phyloP scores from a whole-genome alignment of 2,797 vertebrate genomes.

The Coracias cyanogaster region DNA sequence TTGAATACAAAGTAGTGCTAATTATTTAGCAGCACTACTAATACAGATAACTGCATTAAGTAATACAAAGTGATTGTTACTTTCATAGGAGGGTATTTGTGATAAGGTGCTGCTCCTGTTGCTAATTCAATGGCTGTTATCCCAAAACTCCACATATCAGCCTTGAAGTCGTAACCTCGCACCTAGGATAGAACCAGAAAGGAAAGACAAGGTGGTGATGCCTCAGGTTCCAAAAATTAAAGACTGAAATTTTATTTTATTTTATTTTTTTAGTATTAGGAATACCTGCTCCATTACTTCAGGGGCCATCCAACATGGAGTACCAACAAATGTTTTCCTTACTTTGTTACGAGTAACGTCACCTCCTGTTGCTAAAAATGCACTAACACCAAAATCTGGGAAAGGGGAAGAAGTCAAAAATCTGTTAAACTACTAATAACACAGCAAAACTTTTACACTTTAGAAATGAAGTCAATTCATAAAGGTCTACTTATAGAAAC shows the following conservation, averaged over 20 bases:
- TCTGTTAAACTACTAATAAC: neutral
- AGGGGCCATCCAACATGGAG: slow-evolving; percentile 99
- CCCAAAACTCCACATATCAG: slow-evolving; percentile 99
- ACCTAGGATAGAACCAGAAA: slow-evolving; percentile 82
- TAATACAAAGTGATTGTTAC: slow-evolving; percentile 77
- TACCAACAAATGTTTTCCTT: slow-evolving; percentile 98
- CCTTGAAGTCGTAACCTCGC: slow-evolving; percentile 99
- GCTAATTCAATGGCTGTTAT: slow-evolving; percentile 98
- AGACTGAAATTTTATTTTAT: neutral
- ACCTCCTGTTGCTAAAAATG: slow-evolving; percentile 95
- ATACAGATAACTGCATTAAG: neutral
- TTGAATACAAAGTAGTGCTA: neutral
- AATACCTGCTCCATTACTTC: slow-evolving; percentile 99
- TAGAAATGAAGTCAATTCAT: neutral
- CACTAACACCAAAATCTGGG: slow-evolving; percentile 97
- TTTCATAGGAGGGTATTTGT: slow-evolving; percentile 99
- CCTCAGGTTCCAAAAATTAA: neutral
- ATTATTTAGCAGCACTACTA: neutral
- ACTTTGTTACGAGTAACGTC: slow-evolving; percentile 99
- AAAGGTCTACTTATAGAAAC: neutral
- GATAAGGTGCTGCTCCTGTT: slow-evolving; percentile 96
- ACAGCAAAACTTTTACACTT: neutral
- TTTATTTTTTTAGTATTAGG: neutral
- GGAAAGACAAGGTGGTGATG: neutral
- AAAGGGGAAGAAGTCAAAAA: neutral